These are phyloP conservation scores for Cremastinae sp. DNA, from an alignment of 2,888 invertebrate genomes.

Conservation along the genomic window DNA sequence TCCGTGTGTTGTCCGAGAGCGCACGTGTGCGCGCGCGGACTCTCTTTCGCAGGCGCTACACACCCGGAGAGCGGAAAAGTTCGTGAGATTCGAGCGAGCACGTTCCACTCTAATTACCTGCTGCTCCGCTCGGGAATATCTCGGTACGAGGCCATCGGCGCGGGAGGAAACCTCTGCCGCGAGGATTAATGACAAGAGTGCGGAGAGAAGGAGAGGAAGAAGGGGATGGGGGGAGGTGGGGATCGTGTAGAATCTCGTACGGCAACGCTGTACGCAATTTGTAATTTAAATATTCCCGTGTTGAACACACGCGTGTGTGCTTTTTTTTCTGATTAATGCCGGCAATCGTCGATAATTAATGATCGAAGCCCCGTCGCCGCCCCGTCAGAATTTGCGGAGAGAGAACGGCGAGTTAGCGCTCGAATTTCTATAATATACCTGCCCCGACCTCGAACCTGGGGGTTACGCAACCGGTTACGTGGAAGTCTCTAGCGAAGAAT, in stretches of 20 bases:
- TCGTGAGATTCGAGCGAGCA: slow-evolving; percentile 63
- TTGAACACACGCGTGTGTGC: not conserved
- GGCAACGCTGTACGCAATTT: slow-evolving; percentile 12
- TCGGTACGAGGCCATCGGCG: slow-evolving; percentile 34
- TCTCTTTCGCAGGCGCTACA: slow-evolving; percentile 6
- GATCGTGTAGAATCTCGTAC: slow-evolving; percentile 11
- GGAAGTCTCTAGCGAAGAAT: slow-evolving; percentile 29
- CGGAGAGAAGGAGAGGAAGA: slow-evolving; percentile 7
- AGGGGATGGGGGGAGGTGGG: not conserved
- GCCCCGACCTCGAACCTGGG: slow-evolving; percentile 19
- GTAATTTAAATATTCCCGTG: slow-evolving; percentile 1
- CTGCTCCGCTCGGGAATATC: slow-evolving; percentile 54
- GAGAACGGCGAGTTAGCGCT: too few relatives aligned
- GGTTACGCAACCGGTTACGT: slow-evolving; percentile 53
- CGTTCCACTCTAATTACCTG: slow-evolving; percentile 72
- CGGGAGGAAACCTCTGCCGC: slow-evolving; percentile 27
- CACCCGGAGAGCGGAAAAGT: slow-evolving; percentile 60
- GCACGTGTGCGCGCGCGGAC: too few relatives aligned
- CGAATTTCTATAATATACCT: slow-evolving; percentile 16
- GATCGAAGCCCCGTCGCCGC: too few relatives aligned
- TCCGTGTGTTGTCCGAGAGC: too few relatives aligned
- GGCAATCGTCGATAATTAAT: too few relatives aligned
- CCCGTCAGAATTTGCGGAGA: too few relatives aligned
- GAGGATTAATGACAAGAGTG: slow-evolving; percentile 59
- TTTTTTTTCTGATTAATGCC: too few relatives aligned